Evolutionary conservation across 1,140 invertebrate genomes (phyloP).

Genomic region (Anthonomus grandis): DNA sequence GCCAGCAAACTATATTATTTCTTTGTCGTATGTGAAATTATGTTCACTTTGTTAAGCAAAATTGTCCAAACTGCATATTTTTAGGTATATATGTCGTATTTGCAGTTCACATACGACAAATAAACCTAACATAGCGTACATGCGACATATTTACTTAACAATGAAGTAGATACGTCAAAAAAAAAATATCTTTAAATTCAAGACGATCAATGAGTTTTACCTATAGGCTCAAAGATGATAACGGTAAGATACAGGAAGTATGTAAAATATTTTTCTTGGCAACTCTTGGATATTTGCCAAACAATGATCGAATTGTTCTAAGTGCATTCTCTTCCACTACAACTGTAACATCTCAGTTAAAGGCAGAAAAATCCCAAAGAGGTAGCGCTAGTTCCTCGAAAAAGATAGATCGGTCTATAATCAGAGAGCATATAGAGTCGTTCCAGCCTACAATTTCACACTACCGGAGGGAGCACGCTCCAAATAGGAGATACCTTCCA

Average conservation of each 20-base stretch:
- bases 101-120: no score
- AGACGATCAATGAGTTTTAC: background rate
- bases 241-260: background rate
- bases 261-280: background rate
- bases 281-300: background rate
- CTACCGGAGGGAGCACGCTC: constrained; percentile 41
- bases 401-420: background rate
- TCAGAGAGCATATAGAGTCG: background rate
- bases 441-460: constrained; percentile 34
- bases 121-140: no score
- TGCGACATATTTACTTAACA: no score
- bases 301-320: background rate
- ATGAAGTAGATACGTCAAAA: no score
- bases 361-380: background rate
- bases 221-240: background rate
- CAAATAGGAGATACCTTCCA: constrained; percentile 38
- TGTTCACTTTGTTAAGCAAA: no score
- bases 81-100: no score
- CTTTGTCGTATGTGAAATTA: no score
- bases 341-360: background rate
- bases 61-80: no score
- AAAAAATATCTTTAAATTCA: background rate
- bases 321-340: background rate
- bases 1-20: no score
- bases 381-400: constrained; percentile 1